These are phyloP conservation scores for Megaceryle maxima DNA, from an alignment of 2,113 vertebrate genomes.

Conservation along the genomic window DNA sequence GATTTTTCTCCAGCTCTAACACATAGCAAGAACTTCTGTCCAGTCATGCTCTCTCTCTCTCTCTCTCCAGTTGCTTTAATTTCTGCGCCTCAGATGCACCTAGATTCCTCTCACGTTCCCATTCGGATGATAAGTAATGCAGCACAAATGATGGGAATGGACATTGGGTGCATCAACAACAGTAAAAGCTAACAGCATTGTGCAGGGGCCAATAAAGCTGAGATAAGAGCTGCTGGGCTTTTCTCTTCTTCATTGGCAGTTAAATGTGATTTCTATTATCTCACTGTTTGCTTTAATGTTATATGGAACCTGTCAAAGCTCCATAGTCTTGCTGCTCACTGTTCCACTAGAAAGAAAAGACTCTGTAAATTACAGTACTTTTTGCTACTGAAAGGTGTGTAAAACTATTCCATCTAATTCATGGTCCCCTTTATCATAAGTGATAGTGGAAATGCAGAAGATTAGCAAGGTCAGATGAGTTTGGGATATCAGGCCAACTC, in stretches of 20 bases:
- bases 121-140: not conserved
- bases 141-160: constrained; percentile 37
- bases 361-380: not conserved
- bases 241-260: constrained; percentile 57
- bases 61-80: not conserved
- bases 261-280: constrained; percentile 66
- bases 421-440: constrained; percentile 44
- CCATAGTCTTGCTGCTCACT: not conserved
- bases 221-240: constrained; percentile 48
- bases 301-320: constrained; percentile 60
- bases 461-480: constrained; percentile 57
- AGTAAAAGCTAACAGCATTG: constrained; percentile 34
- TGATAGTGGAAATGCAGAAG: constrained; percentile 52
- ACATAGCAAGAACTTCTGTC: not conserved
- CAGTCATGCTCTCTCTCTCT: not conserved
- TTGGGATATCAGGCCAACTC: constrained; percentile 36
- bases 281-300: constrained; percentile 64
- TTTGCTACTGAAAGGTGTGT: constrained; percentile 44
- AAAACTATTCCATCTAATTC: constrained; percentile 57
- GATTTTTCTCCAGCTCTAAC: not conserved
- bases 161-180: constrained; percentile 3
- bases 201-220: constrained; percentile 17
- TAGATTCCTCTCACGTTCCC: constrained; percentile 9
- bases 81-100: not conserved
- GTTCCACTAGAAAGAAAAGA: constrained; percentile 15